Evolutionary conservation across 2,113 vertebrate species (phyloP).

Genomic region (Perognathus longimembris): DNA sequence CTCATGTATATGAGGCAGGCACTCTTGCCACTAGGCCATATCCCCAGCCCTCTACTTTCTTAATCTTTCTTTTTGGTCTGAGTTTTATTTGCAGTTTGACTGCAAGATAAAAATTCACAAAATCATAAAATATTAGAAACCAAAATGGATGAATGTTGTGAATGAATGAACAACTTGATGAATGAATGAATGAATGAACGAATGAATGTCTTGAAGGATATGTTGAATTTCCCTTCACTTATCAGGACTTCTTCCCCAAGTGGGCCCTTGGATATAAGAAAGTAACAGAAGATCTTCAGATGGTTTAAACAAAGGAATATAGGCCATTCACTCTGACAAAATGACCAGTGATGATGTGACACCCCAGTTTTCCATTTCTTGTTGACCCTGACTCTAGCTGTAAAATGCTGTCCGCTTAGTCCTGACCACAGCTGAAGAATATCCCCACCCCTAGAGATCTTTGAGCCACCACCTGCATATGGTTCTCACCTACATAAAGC

Average conservation of each 20-base stretch:
- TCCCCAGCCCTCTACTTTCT: neutral
- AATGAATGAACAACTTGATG: neutral
- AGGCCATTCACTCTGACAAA: neutral
- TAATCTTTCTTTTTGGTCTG: neutral
- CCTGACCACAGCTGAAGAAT: too few species aligned
- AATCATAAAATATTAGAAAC: neutral
- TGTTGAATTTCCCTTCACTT: neutral
- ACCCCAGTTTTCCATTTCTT: too few species aligned
- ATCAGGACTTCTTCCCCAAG: neutral
- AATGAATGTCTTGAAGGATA: neutral
- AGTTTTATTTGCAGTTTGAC: conserved; percentile 36
- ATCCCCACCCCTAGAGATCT: too few species aligned
- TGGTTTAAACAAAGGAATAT: conserved; percentile 3
- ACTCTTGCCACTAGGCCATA: too few species aligned
- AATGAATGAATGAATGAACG: conserved; percentile 1
- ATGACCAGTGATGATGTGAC: conserved; percentile 26
- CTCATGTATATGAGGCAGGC: too few species aligned
- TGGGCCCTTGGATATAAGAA: neutral
- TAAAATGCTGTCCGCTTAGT: too few species aligned
- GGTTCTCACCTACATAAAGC: too few species aligned
- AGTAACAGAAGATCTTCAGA: neutral
- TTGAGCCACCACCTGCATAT: too few species aligned
- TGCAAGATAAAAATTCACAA: neutral
- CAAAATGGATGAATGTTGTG: conserved; percentile 10
- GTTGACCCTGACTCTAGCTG: too few species aligned